Base-by-base conservation (phyloP, 2,888 invertebrate species). In the Plebejus melissa region DNA sequence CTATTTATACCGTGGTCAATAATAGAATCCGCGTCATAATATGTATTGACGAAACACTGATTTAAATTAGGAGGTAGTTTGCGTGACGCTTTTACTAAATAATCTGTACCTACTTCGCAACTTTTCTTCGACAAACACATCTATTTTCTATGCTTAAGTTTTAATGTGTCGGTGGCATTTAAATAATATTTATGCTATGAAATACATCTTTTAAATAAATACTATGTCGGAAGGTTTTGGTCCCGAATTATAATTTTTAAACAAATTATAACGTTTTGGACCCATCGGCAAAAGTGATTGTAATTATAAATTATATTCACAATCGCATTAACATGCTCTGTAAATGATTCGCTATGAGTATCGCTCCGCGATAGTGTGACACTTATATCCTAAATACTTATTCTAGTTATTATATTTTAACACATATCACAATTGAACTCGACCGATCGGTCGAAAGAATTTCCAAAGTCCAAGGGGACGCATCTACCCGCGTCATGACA, bases 131-230 rank as follows among this genome's bases (percentile, higher is more conserved):
- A 90, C 91, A 87, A 83, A 83, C 81, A 80, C 88, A 87, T 91
- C 88, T 93, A 93, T 91, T 92, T 91, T 91, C 93, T 93, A 93
- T 88, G 86, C 93, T 93, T 93, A 94, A 91, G 91, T 89, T 91
- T 92, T 91, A 93, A 90, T 91, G 92, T 94, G 94, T 94, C 94
- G 94, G 94, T 94, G 94, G 93, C 93, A 91, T 93, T 91, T 91
- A 88, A 88, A 90, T 90, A 91, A 88, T 86, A 91, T 91, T 93
- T 91, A 93, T 83, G 87, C 90, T 93, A 92, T 89, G 90, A 93
- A 90, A 91, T 91, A 92, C 88, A 90, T 89, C 86, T 90, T 90
- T 91, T 87, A 93, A 94, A 94, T 94, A 94, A 94, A 92, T 93
- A 94, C 94, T 93, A 94, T 91, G 87, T 89, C 90, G 91, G 92